Evolutionary conservation across 2,888 invertebrate genomes (phyloP).

Genomic region (Epistrophe grossulariae): DNA sequence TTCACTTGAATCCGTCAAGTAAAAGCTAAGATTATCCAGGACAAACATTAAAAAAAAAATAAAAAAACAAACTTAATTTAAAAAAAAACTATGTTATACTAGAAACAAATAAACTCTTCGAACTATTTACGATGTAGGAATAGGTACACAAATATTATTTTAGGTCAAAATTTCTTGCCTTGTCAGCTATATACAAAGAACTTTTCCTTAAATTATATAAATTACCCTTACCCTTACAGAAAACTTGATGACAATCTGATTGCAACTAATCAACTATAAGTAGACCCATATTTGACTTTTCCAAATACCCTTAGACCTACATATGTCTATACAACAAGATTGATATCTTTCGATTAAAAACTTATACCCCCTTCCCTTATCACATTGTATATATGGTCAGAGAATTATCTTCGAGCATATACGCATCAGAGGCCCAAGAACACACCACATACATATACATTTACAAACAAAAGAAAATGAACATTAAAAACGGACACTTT

Average conservation of each 20-base stretch:
- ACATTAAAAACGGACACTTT: constrained; percentile 62
- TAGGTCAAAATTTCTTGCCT: not conserved
- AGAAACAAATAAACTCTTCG: not conserved
- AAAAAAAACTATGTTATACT: not conserved
- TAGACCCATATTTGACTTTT: constrained; percentile 42
- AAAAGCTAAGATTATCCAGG: too few relatives aligned
- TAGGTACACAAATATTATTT: not conserved
- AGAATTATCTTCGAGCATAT: constrained; percentile 7
- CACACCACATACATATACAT: constrained; percentile 16
- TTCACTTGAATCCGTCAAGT: too few relatives aligned
- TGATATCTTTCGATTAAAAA: constrained; percentile 71
- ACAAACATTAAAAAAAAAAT: too few relatives aligned
- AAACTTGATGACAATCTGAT: constrained; percentile 69
- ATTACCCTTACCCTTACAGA: constrained; percentile 20
- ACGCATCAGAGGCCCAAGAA: not conserved
- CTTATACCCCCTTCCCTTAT: not conserved
- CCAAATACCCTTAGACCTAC: constrained; percentile 15
- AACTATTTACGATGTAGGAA: not conserved
- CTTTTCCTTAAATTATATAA: constrained; percentile 18
- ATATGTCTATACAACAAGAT: constrained; percentile 63
- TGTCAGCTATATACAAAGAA: constrained; percentile 29
- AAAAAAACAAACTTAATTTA: too few relatives aligned
- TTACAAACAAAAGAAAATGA: constrained; percentile 6
- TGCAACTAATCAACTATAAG: constrained; percentile 64
- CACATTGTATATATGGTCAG: not conserved